Evolutionary conservation across 2,113 vertebrate genomes (phyloP).

Genomic region (Equus quagga): DNA sequence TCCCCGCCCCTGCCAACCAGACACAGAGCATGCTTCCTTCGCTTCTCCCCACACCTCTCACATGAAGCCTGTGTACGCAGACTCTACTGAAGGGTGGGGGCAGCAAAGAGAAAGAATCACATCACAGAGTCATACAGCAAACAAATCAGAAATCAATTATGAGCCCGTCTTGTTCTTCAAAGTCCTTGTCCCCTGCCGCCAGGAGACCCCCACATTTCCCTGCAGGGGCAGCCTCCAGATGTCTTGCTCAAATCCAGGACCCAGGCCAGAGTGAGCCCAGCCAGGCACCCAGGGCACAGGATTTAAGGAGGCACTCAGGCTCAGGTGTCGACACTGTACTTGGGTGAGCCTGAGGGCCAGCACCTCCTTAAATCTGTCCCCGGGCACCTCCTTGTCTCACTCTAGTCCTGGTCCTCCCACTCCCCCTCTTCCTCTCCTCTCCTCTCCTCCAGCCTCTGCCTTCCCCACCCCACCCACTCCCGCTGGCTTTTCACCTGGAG

Average conservation of each 20-base stretch:
- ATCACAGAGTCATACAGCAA: neutral
- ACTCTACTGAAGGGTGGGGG: neutral
- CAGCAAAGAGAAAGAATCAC: neutral
- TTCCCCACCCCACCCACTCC: neutral
- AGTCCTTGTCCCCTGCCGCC: neutral
- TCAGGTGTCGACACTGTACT: too few species aligned
- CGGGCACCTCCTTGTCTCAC: too few species aligned
- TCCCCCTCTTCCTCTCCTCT: neutral
- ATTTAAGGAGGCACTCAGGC: neutral
- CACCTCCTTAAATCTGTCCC: neutral
- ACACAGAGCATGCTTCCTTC: neutral
- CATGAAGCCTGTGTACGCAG: neutral
- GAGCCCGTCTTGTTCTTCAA: neutral
- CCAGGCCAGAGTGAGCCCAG: neutral
- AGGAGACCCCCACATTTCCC: neutral
- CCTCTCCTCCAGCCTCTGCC: neutral
- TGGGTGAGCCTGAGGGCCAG: neutral
- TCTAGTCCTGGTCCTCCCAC: neutral
- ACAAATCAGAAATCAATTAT: neutral
- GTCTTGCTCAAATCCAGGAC: neutral
- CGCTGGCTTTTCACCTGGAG: neutral
- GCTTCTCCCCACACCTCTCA: neutral
- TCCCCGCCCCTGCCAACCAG: neutral
- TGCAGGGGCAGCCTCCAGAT: neutral
- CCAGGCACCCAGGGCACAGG: too few species aligned